A percentile compares a stretch with the other conserved stretches of the same genome.
phyloP scores from a whole-genome alignment of 53 echinoderm and acorn worm species.

The Echinometra lucunter region DNA sequence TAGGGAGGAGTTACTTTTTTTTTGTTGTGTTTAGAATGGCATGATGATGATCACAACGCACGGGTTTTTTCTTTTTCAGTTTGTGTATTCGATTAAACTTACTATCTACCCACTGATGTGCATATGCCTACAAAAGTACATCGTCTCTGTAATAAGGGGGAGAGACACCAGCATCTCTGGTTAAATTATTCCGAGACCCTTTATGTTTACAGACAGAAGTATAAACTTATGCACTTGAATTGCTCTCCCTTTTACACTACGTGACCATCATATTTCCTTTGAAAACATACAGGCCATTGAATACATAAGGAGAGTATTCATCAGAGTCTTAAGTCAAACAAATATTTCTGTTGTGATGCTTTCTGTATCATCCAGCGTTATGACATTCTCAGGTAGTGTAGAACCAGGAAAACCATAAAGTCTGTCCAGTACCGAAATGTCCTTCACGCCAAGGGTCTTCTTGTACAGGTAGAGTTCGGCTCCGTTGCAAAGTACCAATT shows the following conservation, averaged over 20 bases:
- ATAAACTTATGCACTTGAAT: neutral
- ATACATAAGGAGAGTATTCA: neutral
- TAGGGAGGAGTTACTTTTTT: too few relatives aligned
- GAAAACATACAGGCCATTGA: slow-evolving; percentile 10
- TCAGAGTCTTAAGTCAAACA: neutral
- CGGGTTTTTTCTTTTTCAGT: too few relatives aligned
- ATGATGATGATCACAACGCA: too few relatives aligned
- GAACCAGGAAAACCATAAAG: neutral
- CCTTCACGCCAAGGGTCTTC: slow-evolving; percentile 49
- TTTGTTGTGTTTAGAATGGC: too few relatives aligned
- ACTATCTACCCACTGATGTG: too few relatives aligned
- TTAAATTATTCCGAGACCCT: neutral
- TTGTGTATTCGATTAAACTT: too few relatives aligned
- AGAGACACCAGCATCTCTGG: neutral
- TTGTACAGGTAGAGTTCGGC: neutral
- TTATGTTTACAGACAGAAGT: neutral
- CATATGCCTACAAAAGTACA: too few relatives aligned
- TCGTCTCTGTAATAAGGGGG: neutral
- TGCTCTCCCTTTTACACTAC: neutral
- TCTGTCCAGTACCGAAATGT: slow-evolving; percentile 39
- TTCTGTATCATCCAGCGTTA: neutral
- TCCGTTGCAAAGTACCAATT: slow-evolving; percentile 28
- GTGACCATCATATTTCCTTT: neutral
- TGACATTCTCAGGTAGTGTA: neutral
- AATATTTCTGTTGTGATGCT: slow-evolving; percentile 9